Conservation (phyloP, 2,797 vertebrate genomes). For the Acrossocheilus fasciatus region DNA sequence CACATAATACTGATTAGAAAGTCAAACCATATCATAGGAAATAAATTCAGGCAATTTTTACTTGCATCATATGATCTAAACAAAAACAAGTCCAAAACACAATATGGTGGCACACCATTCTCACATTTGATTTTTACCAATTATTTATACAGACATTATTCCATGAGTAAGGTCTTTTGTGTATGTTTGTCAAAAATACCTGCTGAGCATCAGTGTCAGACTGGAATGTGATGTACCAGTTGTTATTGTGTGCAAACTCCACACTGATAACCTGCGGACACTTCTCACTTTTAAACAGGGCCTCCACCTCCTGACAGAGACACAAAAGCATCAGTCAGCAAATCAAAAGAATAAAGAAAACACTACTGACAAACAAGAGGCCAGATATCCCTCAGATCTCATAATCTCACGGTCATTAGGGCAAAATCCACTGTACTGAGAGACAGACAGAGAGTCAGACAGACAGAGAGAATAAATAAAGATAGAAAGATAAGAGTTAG, state of each 20-base stretch:
- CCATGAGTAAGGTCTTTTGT: background rate
- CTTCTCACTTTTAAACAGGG: slow-evolving; percentile 75
- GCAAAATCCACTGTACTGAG: slow-evolving; percentile 77
- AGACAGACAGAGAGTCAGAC: background rate
- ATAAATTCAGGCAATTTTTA: background rate
- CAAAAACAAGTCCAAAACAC: background rate
- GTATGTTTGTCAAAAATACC: slow-evolving; percentile 73
- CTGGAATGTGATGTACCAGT: slow-evolving; percentile 99
- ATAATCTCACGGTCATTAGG: slow-evolving; percentile 88
- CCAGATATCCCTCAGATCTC: slow-evolving; percentile 35
- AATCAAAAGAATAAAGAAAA: background rate
- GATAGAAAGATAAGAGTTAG: no score
- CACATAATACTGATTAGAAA: background rate
- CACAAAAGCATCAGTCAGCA: background rate
- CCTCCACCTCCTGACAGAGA: slow-evolving; percentile 56
- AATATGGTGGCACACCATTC: background rate
- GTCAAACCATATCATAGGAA: background rate
- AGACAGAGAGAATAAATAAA: background rate
- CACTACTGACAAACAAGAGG: background rate
- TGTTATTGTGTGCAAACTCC: slow-evolving; percentile 99
- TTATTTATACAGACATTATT: background rate
- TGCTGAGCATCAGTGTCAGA: slow-evolving; percentile 97
- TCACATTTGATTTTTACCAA: background rate
- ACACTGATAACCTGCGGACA: slow-evolving; percentile 98
- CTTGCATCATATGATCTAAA: background rate